A percentile compares a stretch with the other conserved stretches of the same genome.
These are phyloP conservation scores for Epizoanthus ramosus DNA, from an alignment of 92 coral and sea anemone genomes.

Conservation along the genomic window DNA sequence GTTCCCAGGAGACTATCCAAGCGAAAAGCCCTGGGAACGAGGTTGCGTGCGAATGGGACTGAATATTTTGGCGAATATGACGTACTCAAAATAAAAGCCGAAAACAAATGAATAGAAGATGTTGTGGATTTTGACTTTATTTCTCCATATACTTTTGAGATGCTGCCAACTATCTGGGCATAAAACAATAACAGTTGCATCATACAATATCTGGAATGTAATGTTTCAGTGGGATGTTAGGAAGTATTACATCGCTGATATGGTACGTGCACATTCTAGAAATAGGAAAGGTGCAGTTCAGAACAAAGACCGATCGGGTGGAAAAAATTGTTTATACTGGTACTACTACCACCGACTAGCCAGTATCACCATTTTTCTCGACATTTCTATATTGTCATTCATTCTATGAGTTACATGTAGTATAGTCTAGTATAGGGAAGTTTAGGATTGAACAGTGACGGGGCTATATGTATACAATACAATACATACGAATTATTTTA, in stretches of 20 bases:
- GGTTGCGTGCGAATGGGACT: too few relatives aligned
- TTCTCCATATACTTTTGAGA: not conserved
- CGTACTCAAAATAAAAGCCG: too few relatives aligned
- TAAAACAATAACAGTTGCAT: slow-evolving; percentile 72
- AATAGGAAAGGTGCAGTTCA: not conserved
- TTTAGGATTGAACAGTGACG: too few relatives aligned
- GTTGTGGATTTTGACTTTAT: slow-evolving; percentile 4
- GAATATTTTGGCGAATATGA: too few relatives aligned
- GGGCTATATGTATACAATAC: too few relatives aligned
- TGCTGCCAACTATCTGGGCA: slow-evolving; percentile 27
- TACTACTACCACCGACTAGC: not conserved
- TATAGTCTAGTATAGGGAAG: too few relatives aligned
- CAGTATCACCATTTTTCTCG: not conserved
- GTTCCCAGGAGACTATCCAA: too few relatives aligned
- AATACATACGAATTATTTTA: too few relatives aligned
- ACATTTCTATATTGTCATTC: not conserved
- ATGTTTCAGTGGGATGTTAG: slow-evolving; percentile 98
- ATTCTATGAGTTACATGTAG: not conserved
- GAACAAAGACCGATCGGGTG: too few relatives aligned
- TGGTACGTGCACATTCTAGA: slow-evolving; percentile 60
- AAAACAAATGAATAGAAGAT: not conserved
- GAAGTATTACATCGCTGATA: slow-evolving; percentile 86
- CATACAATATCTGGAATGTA: slow-evolving; percentile 98
- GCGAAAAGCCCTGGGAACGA: too few relatives aligned
- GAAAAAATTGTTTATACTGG: not conserved